Base-by-base conservation (phyloP, 2,797 vertebrate species). In the Phataginus tetradactyla region DNA sequence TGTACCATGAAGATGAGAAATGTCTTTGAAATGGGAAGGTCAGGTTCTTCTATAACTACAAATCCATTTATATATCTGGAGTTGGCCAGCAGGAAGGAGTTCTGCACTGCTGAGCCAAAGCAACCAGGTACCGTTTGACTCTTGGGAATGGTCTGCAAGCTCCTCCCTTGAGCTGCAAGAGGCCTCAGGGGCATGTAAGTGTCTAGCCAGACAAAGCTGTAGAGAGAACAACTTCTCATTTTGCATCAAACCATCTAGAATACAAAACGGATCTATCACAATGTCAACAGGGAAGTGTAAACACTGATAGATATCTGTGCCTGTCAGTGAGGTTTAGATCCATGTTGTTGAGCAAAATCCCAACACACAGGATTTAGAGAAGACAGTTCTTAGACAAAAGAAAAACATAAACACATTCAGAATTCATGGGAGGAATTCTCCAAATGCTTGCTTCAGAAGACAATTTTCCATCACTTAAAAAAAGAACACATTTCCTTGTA, bases 81-180 rank as follows among this genome's bases (percentile, higher is more conserved):
- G 79, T 80, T 72, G 23, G 23, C 57, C 45, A 75, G 53, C 74
- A 90, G 27, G 18, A 84, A 59, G 32, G 37, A 45, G 59, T 55
- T 75, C 64, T 37, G 3, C n/a, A 45, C 29, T 0, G 14, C 0
- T 15, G 10, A 59, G 0, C 0, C 32, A 27, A 79, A 66, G 59
- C 39, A 92, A 68, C 2, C 0, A 0, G 71, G 69, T 49, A 66
- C 64, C 0, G 59, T 0, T n/a, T 21, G 78, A 75, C 45, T 96
- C 81, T 0, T 0, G 2, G 0, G 0, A 4, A 42, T 0, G 0
- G 7, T 15, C 10, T 59, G 51, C 0, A 86, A 51, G 8, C 32
- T 69, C 23, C 55, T 86, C 34, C 72, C 77, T 75, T 85, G 57
- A 63, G 20, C 5, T 32, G 32, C 32, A 49, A 29, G 29, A 4